Percentiles rank a stretch among this genome's conserved stretches.
These are phyloP conservation scores for Drosophila kanekoi DNA, from an alignment of 2,888 invertebrate genomes.

Conservation along the genomic window DNA sequence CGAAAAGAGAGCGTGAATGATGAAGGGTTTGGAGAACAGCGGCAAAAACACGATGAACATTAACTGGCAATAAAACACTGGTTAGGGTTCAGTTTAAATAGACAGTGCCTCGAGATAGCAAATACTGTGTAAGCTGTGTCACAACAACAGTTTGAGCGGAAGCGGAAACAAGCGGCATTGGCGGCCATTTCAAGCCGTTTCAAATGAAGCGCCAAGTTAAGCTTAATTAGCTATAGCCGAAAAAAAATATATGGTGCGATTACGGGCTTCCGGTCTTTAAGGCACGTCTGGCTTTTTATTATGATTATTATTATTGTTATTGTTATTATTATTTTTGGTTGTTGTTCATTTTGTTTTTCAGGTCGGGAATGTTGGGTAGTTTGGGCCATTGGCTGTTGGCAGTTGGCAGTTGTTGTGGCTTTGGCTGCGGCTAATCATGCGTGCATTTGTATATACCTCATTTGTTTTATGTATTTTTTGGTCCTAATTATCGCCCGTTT, in stretches of 20 bases:
- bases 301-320: constrained; percentile 7
- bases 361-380: constrained; percentile 22
- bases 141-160: constrained; percentile 40
- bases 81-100: constrained; percentile 16
- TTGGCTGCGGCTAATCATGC: background rate
- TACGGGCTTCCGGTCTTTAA: constrained; percentile 39
- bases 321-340: constrained; percentile 5
- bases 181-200: constrained; percentile 32
- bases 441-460: background rate
- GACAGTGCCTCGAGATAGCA: constrained; percentile 1
- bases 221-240: constrained; percentile 19
- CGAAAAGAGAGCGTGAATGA: background rate
- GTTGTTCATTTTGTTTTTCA: background rate
- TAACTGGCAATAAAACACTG: constrained; percentile 28
- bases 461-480: background rate
- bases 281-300: constrained; percentile 2
- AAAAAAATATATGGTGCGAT: constrained; percentile 25
- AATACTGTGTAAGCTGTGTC: constrained; percentile 18
- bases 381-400: background rate
- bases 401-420: background rate
- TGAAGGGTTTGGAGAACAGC: background rate
- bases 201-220: constrained; percentile 35
- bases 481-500: constrained; percentile 1
- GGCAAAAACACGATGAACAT: constrained; percentile 8
- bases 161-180: constrained; percentile 59